phyloP scores from a whole-genome alignment of 2,888 invertebrate genomes.

The Thecophora atra region DNA sequence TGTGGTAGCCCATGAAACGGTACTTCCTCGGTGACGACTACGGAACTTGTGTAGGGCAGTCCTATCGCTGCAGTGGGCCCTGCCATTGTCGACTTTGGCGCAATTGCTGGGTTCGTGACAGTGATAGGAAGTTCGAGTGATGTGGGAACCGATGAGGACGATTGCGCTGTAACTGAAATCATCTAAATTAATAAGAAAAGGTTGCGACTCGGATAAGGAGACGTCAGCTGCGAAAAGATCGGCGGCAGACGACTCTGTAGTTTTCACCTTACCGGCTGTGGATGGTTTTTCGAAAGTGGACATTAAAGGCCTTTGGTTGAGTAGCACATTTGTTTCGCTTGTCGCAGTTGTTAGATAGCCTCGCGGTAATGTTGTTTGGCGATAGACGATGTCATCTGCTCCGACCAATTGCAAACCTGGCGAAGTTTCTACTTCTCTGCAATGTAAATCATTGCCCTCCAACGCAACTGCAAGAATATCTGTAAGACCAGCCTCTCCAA shows the following conservation, averaged over 20 bases:
- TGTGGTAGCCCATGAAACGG: conserved; percentile 34
- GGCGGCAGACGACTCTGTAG: conserved; percentile 10
- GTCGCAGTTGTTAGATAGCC: conserved; percentile 67
- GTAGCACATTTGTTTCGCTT: conserved; percentile 78
- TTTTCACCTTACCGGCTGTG: conserved; percentile 31
- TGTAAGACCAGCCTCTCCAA: conserved; percentile 31
- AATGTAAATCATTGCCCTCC: conserved; percentile 78
- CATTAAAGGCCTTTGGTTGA: conserved; percentile 84
- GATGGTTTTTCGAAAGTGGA: conserved; percentile 78
- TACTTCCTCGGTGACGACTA: conserved; percentile 30
- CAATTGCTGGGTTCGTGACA: conserved; percentile 79
- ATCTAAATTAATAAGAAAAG: conserved; percentile 63
- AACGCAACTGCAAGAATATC: conserved; percentile 82
- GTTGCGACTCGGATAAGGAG: too few relatives aligned
- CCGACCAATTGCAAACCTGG: conserved; percentile 48
- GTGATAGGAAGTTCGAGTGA: conserved; percentile 80
- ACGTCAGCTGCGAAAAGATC: conserved; percentile 35
- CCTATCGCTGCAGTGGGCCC: conserved; percentile 41
- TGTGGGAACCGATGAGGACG: conserved; percentile 71
- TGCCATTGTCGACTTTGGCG: conserved; percentile 64
- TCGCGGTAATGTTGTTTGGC: conserved; percentile 46
- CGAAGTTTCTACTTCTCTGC: conserved; percentile 58
- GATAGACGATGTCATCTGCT: conserved; percentile 50
- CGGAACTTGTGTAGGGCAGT: conserved; percentile 19
- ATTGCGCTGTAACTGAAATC: conserved; percentile 68